Evolutionary conservation across 2,888 invertebrate genomes (phyloP).

Genomic region (Machimus rusticus): DNA sequence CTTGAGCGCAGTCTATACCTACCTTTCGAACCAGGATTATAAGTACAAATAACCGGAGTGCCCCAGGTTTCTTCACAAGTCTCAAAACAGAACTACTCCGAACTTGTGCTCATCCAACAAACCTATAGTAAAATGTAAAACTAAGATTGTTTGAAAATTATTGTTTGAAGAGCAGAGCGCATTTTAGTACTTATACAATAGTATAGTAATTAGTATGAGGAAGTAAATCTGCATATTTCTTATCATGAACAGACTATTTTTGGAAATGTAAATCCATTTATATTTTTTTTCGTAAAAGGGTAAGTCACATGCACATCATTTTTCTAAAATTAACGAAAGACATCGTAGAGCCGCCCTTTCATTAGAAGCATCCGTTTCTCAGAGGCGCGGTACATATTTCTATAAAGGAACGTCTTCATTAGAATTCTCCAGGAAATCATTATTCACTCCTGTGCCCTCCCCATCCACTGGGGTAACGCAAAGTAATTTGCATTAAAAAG

Average conservation of each 20-base stretch:
- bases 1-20: too few species aligned
- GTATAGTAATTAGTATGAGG: too few species aligned
- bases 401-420: background rate
- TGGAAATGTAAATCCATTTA: background rate
- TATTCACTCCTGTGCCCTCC: background rate
- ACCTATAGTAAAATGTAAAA: too few species aligned
- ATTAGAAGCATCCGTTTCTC: background rate
- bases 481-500: slow-evolving; percentile 38
- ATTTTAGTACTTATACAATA: too few species aligned
- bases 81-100: too few species aligned
- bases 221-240: background rate
- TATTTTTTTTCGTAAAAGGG: background rate
- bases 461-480: background rate
- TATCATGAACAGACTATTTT: too few species aligned
- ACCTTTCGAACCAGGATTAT: too few species aligned
- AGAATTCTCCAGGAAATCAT: slow-evolving; percentile 18
- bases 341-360: background rate
- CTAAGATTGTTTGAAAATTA: too few species aligned
- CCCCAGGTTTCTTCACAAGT: too few species aligned
- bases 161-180: too few species aligned
- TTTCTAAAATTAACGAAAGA: background rate
- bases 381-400: background rate
- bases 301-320: background rate
- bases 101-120: too few species aligned
- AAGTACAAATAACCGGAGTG: too few species aligned